Evolutionary conservation across 2,888 invertebrate genomes (phyloP), one percentile per base, ranked within the genome.

Genomic region (Apantesis nais): DNA sequence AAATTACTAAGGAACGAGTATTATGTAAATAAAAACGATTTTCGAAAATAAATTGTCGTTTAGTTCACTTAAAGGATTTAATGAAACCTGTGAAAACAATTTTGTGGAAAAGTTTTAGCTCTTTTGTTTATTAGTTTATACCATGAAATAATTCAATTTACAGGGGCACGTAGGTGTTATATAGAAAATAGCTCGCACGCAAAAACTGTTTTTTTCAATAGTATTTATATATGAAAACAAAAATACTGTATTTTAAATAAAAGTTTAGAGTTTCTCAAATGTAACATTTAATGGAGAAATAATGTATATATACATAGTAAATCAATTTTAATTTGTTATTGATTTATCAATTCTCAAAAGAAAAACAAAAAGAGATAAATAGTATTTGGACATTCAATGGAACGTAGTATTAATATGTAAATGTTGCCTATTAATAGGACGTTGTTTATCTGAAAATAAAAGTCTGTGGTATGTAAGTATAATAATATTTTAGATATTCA

Each of bases 1-100:
- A 62, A 58, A 60, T 58, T 64, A 48, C 58, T 63, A 58, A 62
- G 67, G 70, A 67, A 65, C 73, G 22, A 44, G 25, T 48, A 44
- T 44, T 44, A 22, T 61, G 14, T 44, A 61, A 61, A 67, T 55
- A 25, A 55, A 65, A 37, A 65, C n/a, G 16, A 37, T 37, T 8
- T 37, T 34, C 44, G 48, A 61, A 61, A 34, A 67, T 34, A 44
- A 31, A 67, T 60, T 67, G 31, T 66, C 29, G 39, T 66, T 60
- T 48, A n/a, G 34, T 34, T 61, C 41, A 25, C 19, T 7, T 16
- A n/a, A 11, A n/a, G 44, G 31, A 34, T 44, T 61, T n/a, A 61
- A 67, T 61, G 34, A 67, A 39, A 25, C 34, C 29, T 66, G 16
- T 65, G 16, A 25, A 48, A 62, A 62, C 9, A 62, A 29, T 41